phyloP scores from a whole-genome alignment of 2,113 vertebrate genomes.

The Labeo rohita region DNA sequence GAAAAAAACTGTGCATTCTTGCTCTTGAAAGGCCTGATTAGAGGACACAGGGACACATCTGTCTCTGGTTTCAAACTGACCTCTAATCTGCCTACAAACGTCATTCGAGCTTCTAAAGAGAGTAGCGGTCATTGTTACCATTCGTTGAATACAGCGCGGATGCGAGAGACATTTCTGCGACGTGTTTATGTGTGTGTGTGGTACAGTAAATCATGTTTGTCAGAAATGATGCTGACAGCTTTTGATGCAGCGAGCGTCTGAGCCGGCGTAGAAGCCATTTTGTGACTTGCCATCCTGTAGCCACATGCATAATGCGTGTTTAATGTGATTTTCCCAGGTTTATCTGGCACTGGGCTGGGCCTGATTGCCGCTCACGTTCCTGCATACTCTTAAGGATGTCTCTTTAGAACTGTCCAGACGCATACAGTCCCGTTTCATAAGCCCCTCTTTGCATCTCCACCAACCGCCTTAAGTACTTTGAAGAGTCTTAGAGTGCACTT shows the following conservation, averaged over 20 bases:
- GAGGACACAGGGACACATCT: conserved; percentile 30
- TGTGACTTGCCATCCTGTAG: conserved; percentile 45
- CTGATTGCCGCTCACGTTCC: conserved; percentile 75
- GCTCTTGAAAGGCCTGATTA: conserved; percentile 16
- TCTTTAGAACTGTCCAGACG: conserved; percentile 67
- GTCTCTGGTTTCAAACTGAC: conserved; percentile 31
- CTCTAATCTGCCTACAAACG: conserved; percentile 19
- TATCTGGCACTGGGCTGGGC: conserved; percentile 70
- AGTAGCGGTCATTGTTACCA: conserved; percentile 21
- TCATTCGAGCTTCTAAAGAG: conserved; percentile 13
- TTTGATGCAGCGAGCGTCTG: conserved; percentile 49
- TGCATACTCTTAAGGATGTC: conserved; percentile 72
- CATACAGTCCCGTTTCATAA: conserved; percentile 72
- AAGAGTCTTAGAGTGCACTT: conserved; percentile 63
- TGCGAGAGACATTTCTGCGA: neutral
- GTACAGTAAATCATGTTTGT: conserved; percentile 58
- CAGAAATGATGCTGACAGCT: conserved; percentile 58
- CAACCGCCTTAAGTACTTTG: conserved; percentile 75
- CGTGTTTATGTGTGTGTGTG: conserved; percentile 21
- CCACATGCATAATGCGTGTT: conserved; percentile 66
- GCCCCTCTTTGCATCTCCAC: conserved; percentile 74
- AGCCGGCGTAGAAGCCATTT: conserved; percentile 45
- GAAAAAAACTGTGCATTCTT: conserved; percentile 4
- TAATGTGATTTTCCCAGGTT: conserved; percentile 79
- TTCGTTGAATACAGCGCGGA: neutral